Percentiles rank a stretch among this genome's conserved stretches.
phyloP scores from a whole-genome alignment of 2,797 vertebrate genomes.

The Coluber constrictor region DNA sequence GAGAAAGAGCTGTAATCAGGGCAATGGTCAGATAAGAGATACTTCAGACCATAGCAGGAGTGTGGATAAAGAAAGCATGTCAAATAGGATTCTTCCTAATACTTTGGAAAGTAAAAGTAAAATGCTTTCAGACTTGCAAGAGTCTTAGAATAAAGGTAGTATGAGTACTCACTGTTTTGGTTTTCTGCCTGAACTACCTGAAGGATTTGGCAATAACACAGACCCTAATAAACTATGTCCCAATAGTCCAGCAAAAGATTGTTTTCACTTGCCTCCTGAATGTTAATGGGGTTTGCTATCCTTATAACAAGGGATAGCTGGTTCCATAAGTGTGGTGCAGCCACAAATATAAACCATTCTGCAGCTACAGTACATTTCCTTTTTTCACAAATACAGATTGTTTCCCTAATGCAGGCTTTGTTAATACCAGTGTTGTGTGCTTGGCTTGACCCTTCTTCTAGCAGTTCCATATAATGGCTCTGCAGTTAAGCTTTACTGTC shows the following conservation, averaged over 20 bases:
- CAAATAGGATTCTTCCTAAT: not conserved
- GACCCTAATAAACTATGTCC: not conserved
- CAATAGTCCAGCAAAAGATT: not conserved
- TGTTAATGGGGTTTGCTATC: not conserved
- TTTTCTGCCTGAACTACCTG: not conserved
- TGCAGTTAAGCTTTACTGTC: not conserved
- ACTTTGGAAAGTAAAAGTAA: not conserved
- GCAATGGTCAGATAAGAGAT: not conserved
- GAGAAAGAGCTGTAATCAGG: not conserved
- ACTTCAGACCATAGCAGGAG: not conserved
- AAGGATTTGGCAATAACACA: not conserved
- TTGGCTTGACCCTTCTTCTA: not conserved
- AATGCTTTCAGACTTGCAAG: not conserved
- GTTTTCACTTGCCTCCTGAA: not conserved
- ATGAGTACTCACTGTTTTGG: not conserved
- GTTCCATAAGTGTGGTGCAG: not conserved
- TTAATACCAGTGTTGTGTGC: not conserved
- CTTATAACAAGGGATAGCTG: not conserved
- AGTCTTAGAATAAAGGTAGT: not conserved
- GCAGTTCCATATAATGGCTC: not conserved
- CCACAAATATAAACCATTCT: not conserved
- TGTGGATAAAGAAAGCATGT: not conserved
- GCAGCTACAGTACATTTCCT: not conserved
- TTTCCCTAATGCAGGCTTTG: not conserved
- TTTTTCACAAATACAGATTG: not conserved